A percentile compares a stretch with the other conserved stretches of the same genome.
Evolutionary conservation across 2,113 vertebrate species (phyloP).

Genomic region (Sisor rabdophorus): DNA sequence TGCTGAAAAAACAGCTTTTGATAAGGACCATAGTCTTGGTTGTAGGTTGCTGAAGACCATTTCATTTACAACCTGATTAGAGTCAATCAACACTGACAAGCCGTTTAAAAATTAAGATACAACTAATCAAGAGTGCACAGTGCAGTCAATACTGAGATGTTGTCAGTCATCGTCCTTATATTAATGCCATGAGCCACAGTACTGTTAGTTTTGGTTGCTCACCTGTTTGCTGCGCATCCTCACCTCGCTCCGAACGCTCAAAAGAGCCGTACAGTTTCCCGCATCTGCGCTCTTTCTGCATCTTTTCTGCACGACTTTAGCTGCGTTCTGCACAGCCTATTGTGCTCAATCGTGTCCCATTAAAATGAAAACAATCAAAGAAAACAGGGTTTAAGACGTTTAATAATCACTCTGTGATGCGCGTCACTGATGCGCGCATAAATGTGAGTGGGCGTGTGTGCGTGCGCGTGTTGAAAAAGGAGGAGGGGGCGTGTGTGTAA

Average conservation of each 20-base stretch:
- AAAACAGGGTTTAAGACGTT: not conserved
- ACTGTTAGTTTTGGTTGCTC: conserved; percentile 42
- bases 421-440: not conserved
- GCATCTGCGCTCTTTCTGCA: conserved; percentile 66
- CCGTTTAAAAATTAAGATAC: not conserved
- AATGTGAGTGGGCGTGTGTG: not conserved
- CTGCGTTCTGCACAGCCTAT: not conserved
- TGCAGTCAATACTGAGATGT: not conserved
- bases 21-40: not conserved
- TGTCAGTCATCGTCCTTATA: not conserved
- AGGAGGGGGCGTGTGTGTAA: not conserved
- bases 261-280: conserved; percentile 67
- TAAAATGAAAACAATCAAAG: not conserved
- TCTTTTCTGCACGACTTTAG: conserved; percentile 30
- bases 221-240: conserved; percentile 59
- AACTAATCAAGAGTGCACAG: not conserved
- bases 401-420: not conserved
- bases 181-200: not conserved
- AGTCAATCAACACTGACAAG: not conserved
- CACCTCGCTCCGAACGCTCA: conserved; percentile 63
- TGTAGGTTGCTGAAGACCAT: not conserved
- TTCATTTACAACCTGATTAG: not conserved
- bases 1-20: too few species aligned
- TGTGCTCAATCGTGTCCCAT: not conserved
- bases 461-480: not conserved